These are phyloP conservation scores for Suillia variegata DNA, from an alignment of 2,888 invertebrate genomes.

Conservation along the genomic window DNA sequence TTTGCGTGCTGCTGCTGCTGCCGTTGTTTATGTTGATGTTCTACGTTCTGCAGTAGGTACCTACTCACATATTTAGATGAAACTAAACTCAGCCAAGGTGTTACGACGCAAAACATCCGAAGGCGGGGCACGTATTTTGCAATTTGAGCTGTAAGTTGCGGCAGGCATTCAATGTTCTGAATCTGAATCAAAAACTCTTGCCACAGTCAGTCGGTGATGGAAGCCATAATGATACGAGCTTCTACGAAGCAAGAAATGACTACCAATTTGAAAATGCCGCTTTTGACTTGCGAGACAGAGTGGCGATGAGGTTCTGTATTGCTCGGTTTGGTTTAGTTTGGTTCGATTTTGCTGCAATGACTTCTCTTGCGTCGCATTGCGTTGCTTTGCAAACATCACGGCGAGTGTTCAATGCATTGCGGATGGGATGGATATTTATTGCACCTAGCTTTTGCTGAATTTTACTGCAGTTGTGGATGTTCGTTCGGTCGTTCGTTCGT, in stretches of 20 bases:
- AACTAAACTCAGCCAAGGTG: too few species aligned
- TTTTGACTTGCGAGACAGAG: conserved; percentile 53
- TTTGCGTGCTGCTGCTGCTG: conserved; percentile 31
- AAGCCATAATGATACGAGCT: conserved; percentile 57
- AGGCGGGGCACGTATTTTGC: conserved; percentile 59
- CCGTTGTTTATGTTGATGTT: not conserved
- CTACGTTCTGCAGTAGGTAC: conserved; percentile 11
- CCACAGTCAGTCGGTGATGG: conserved; percentile 51
- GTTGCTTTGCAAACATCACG: too few species aligned
- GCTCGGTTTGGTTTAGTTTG: conserved; percentile 12
- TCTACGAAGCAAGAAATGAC: conserved; percentile 58
- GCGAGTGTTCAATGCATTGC: not conserved
- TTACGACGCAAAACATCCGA: conserved; percentile 34
- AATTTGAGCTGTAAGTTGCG: conserved; percentile 57
- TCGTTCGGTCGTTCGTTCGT: too few species aligned
- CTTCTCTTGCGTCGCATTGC: not conserved
- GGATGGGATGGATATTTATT: conserved; percentile 22
- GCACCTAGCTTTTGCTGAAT: conserved; percentile 23
- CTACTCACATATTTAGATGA: too few species aligned
- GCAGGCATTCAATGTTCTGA: conserved; percentile 39
- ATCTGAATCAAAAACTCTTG: conserved; percentile 34
- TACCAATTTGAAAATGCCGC: conserved; percentile 52
- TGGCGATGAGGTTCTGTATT: conserved; percentile 38
- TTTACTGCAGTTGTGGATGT: conserved; percentile 17
- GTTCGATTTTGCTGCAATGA: not conserved